phyloP scores from a whole-genome alignment of 2,888 invertebrate genomes.

The Camponotus fellah region DNA sequence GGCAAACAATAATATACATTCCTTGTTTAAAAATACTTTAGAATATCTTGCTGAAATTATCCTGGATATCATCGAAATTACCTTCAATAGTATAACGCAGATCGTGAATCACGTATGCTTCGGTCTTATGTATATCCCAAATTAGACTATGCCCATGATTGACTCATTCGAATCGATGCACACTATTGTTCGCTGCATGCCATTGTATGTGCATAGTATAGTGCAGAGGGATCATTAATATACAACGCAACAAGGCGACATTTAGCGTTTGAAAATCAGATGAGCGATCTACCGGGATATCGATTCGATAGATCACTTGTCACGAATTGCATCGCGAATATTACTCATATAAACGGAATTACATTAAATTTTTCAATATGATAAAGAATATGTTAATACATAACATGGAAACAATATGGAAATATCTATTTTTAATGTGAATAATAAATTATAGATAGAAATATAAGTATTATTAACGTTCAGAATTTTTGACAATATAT shows the following conservation, averaged over 20 bases:
- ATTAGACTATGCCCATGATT: constrained; percentile 78
- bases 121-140: constrained; percentile 54
- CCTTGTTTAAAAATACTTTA: background rate
- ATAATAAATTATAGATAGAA: background rate
- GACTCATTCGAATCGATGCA: constrained; percentile 81
- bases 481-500: background rate
- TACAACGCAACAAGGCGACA: constrained; percentile 70
- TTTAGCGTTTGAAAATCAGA: constrained; percentile 73
- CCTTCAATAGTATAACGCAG: constrained; percentile 12
- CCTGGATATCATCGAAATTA: constrained; percentile 15
- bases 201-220: constrained; percentile 69
- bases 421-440: constrained; percentile 1
- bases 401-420: background rate
- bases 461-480: background rate
- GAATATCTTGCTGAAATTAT: background rate
- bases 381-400: background rate
- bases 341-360: background rate
- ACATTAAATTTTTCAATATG: background rate
- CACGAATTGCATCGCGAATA: constrained; percentile 22
- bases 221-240: constrained; percentile 72
- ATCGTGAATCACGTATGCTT: constrained; percentile 44
- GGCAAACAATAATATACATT: background rate
- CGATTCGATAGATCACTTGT: constrained; percentile 54
- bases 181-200: constrained; percentile 74
- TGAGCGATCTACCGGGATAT: constrained; percentile 66